Evolutionary conservation across 2,888 invertebrate species (phyloP).

Genomic region (Dioctria rufipes): DNA sequence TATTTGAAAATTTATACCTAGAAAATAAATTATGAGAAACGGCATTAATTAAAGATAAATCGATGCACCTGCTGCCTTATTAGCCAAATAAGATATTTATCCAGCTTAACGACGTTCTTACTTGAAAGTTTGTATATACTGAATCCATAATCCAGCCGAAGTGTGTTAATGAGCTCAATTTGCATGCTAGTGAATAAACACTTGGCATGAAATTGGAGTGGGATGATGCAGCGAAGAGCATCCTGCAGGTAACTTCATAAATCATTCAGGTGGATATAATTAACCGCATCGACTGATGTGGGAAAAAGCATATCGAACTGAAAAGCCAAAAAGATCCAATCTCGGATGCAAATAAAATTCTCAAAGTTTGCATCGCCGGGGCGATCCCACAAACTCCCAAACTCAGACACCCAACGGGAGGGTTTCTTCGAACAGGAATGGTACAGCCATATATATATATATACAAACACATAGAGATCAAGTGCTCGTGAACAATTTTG

Average conservation of each 20-base stretch:
- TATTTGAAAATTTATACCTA: too few relatives aligned
- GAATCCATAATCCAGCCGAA: neutral
- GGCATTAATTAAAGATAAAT: too few relatives aligned
- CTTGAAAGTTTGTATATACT: too few relatives aligned
- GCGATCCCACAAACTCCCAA: neutral
- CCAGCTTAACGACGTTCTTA: too few relatives aligned
- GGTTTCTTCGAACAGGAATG: too few relatives aligned
- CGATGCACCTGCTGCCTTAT: too few relatives aligned
- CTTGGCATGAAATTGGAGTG: neutral
- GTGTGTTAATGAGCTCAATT: constrained; percentile 48
- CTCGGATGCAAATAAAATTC: constrained; percentile 48
- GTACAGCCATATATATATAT: too few relatives aligned
- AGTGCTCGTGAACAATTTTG: constrained; percentile 35
- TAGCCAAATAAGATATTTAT: too few relatives aligned
- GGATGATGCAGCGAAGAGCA: neutral
- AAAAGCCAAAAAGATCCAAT: constrained; percentile 38
- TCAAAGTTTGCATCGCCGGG: constrained; percentile 25
- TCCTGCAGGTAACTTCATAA: constrained; percentile 17
- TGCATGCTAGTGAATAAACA: constrained; percentile 36
- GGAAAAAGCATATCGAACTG: constrained; percentile 32
- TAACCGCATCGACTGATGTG: constrained; percentile 40
- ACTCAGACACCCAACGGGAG: neutral
- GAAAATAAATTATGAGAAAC: too few relatives aligned
- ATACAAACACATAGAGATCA: constrained; percentile 2
- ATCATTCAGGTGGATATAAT: constrained; percentile 46